Evolutionary conservation across 2,888 invertebrate genomes (phyloP).

Genomic region (Antitype chi): DNA sequence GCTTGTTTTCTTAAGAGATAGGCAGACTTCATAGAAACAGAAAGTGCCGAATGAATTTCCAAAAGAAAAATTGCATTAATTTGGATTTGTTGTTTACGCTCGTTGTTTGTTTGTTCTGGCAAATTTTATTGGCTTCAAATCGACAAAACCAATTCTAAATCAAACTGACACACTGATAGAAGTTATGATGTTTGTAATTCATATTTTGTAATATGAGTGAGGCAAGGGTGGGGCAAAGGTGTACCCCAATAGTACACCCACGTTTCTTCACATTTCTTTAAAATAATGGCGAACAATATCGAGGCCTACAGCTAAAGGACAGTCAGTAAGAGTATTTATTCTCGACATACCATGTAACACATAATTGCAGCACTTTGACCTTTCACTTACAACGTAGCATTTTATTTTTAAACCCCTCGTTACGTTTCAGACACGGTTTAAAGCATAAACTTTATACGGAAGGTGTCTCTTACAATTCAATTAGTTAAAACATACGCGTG

Average conservation of each 20-base stretch:
- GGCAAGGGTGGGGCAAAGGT: too few species aligned
- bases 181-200: not conserved
- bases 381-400: slow-evolving; percentile 5
- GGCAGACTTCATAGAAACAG: not conserved
- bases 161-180: not conserved
- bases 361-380: not conserved
- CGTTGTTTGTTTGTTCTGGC: too few species aligned
- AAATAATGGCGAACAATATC: not conserved
- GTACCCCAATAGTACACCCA: too few species aligned
- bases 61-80: not conserved
- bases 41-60: too few species aligned
- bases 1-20: not conserved
- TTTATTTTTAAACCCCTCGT: slow-evolving; percentile 37
- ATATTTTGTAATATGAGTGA: too few species aligned
- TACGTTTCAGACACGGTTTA: slow-evolving; percentile 19
- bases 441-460: slow-evolving; percentile 26
- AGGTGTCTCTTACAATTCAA: slow-evolving; percentile 56
- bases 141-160: not conserved
- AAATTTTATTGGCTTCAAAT: not conserved
- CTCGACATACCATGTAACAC: not conserved
- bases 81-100: not conserved
- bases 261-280: too few species aligned
- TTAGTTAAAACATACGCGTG: slow-evolving; percentile 49
- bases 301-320: not conserved
- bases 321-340: not conserved